Percentiles rank a stretch among this genome's conserved stretches.
These are phyloP conservation scores for Drosophila buzzatii DNA, from an alignment of 2,888 invertebrate species.

Conservation along the genomic window DNA sequence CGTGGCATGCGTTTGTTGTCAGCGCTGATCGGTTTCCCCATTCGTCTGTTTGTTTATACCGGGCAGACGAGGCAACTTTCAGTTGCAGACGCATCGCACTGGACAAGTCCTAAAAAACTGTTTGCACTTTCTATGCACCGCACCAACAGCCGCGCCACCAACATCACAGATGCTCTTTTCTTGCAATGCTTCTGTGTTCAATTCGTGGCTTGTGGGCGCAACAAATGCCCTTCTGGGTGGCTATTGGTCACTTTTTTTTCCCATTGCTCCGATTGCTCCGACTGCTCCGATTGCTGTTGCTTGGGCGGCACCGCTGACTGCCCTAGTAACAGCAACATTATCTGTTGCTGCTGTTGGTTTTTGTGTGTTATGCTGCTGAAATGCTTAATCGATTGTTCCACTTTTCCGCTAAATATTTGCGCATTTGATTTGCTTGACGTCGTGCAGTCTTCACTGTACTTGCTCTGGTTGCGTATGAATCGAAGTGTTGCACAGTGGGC, in stretches of 20 bases:
- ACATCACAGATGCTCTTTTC: slow-evolving; percentile 8
- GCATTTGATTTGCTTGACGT: slow-evolving; percentile 67
- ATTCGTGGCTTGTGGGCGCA: slow-evolving; percentile 32
- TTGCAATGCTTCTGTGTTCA: slow-evolving; percentile 2
- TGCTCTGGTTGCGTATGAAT: slow-evolving; percentile 52
- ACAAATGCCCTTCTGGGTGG: slow-evolving; percentile 33
- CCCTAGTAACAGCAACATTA: slow-evolving; percentile 1
- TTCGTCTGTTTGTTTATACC: slow-evolving; percentile 68
- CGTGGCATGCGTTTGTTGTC: slow-evolving; percentile 51
- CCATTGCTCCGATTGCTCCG: background rate
- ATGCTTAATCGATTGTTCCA: slow-evolving; percentile 82
- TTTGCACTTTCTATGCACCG: slow-evolving; percentile 74
- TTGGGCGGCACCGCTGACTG: slow-evolving; percentile 15
- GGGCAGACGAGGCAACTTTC: slow-evolving; percentile 64
- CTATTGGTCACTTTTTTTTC: background rate
- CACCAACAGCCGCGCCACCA: slow-evolving; percentile 19
- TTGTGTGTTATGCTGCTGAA: slow-evolving; percentile 44
- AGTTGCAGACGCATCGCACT: slow-evolving; percentile 53
- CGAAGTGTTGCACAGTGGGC: slow-evolving; percentile 41
- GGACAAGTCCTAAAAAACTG: slow-evolving; percentile 72
- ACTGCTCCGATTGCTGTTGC: background rate
- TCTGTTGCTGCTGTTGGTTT: slow-evolving; percentile 13
- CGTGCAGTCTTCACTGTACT: slow-evolving; percentile 8
- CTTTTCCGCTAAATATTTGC: slow-evolving; percentile 83
- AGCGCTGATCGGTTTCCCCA: slow-evolving; percentile 60